phyloP scores from a whole-genome alignment of 2,888 invertebrate species.

The Ptychoptera contaminata region DNA sequence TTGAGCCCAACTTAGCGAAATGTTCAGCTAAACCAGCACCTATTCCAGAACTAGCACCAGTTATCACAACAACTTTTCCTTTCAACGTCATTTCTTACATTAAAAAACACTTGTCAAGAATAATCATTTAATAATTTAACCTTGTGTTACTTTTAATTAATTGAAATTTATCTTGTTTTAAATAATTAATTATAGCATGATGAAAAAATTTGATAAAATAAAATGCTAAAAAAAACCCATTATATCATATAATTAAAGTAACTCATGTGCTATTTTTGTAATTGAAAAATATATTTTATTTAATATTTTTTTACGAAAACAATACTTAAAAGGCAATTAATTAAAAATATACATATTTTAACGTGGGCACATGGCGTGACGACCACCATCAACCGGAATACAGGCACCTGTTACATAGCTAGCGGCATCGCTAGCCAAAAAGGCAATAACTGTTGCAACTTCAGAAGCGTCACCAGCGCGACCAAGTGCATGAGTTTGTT shows the following conservation, averaged over 20 bases:
- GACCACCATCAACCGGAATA: slow-evolving; percentile 49
- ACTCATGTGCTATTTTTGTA: too few relatives aligned
- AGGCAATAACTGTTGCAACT: slow-evolving; percentile 75
- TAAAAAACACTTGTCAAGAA: too few relatives aligned
- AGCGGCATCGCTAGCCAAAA: slow-evolving; percentile 62
- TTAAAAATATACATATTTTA: slow-evolving; percentile 21
- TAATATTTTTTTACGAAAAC: too few relatives aligned
- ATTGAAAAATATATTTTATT: too few relatives aligned
- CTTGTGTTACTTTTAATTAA: too few relatives aligned
- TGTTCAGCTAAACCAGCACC: slow-evolving; percentile 46
- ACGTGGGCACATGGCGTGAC: slow-evolving; percentile 48
- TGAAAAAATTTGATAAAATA: too few relatives aligned
- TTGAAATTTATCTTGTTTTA: too few relatives aligned
- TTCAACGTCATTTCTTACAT: slow-evolving; percentile 19
- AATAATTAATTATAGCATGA: too few relatives aligned
- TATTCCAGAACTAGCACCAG: slow-evolving; percentile 51
- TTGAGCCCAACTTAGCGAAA: slow-evolving; percentile 42
- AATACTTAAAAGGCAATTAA: neutral
- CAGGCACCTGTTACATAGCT: slow-evolving; percentile 58
- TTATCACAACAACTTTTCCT: slow-evolving; percentile 32
- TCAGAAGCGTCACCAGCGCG: slow-evolving; percentile 69
- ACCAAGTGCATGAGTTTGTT: slow-evolving; percentile 77
- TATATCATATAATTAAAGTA: too few relatives aligned
- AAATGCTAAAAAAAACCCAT: too few relatives aligned
- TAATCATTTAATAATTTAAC: too few relatives aligned